Conservation (phyloP, 2,797 vertebrate species). For the Sebastes dallii region DNA sequence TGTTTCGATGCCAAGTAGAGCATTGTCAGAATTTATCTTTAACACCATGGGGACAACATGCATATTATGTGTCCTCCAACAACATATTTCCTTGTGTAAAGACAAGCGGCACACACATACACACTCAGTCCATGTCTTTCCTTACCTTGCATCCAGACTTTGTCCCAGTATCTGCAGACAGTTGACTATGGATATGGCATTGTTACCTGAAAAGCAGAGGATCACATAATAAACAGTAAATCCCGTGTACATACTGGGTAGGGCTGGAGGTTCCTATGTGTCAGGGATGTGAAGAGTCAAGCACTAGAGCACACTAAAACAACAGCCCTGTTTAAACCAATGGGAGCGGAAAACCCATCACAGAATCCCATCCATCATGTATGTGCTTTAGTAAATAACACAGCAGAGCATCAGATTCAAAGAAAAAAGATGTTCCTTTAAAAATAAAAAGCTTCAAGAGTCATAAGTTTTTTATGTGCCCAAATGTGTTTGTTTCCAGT, state of each 20-base stretch:
- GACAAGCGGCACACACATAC: background rate
- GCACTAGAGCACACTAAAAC: background rate
- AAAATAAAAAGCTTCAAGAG: background rate
- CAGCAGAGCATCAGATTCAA: background rate
- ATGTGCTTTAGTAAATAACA: background rate
- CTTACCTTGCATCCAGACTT: slow-evolving; percentile 94
- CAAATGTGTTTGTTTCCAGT: background rate
- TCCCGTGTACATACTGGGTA: background rate
- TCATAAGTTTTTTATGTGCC: background rate
- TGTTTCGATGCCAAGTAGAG: background rate
- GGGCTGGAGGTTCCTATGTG: background rate
- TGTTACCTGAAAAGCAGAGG: slow-evolving; percentile 84
- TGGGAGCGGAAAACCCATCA: background rate
- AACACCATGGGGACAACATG: background rate
- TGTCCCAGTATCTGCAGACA: slow-evolving; percentile 97
- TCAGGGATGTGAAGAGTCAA: background rate
- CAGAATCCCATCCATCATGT: background rate
- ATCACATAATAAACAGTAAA: background rate
- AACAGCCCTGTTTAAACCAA: background rate
- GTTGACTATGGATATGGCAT: slow-evolving; percentile 95
- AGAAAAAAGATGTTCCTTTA: slow-evolving; percentile 25
- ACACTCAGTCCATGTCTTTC: background rate
- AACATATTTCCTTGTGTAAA: background rate
- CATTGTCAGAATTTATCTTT: background rate
- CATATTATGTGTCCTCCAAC: background rate